Percentiles rank a stretch among this genome's conserved stretches.
These are phyloP conservation scores for Lophura nycthemera DNA, from an alignment of 2,113 vertebrate genomes.

Conservation along the genomic window DNA sequence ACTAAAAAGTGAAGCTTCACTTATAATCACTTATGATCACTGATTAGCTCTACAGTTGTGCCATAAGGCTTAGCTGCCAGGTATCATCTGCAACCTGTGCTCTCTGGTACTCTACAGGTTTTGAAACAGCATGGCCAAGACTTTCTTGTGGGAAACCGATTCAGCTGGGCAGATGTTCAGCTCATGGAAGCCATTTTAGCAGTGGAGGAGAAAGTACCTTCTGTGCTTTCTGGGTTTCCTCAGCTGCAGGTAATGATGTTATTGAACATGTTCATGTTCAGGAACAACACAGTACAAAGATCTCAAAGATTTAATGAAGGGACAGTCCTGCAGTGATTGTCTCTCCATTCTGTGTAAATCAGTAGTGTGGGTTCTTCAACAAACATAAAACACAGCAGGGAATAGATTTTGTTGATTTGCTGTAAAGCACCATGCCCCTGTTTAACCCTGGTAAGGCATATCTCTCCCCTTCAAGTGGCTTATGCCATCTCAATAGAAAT, in stretches of 20 bases:
- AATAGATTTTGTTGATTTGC: neutral
- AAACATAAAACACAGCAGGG: neutral
- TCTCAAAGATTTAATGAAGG: neutral
- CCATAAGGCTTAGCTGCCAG: neutral
- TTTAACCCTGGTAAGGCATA: neutral
- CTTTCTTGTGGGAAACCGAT: slow-evolving; percentile 83
- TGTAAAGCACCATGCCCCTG: neutral
- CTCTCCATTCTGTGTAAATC: neutral
- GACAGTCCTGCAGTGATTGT: neutral
- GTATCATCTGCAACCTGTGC: neutral
- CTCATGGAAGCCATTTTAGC: slow-evolving; percentile 86
- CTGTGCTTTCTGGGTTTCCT: slow-evolving; percentile 77
- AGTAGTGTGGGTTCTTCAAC: neutral
- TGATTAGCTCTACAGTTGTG: neutral
- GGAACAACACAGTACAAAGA: neutral
- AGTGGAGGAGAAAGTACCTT: slow-evolving; percentile 82
- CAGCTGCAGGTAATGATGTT: slow-evolving; percentile 81
- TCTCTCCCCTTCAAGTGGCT: neutral
- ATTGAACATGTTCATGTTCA: neutral
- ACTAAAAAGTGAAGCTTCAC: neutral
- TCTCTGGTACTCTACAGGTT: slow-evolving; percentile 68
- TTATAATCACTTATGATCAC: neutral
- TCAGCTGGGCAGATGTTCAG: slow-evolving; percentile 86
- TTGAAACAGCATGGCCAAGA: slow-evolving; percentile 70
- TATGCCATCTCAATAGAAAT: neutral